Conservation (phyloP, 1,140 invertebrate species). For the Euwallacea fornicatus region DNA sequence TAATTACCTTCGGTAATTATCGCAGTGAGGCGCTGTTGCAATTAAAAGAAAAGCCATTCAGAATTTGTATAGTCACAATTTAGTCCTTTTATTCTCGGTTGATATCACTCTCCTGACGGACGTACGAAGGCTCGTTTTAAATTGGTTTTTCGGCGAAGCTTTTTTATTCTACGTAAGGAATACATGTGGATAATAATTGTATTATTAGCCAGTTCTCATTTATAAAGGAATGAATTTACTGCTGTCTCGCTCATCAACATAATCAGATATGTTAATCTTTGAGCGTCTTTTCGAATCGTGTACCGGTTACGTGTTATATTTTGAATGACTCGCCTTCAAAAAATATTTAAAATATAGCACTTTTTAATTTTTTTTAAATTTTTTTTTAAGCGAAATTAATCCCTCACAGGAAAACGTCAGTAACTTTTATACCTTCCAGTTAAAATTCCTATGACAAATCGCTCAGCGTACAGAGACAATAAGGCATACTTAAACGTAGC, state of each 20-base stretch:
- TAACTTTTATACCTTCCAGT: no score
- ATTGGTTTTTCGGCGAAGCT: conserved; percentile 5
- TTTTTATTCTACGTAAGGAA: conserved; percentile 7
- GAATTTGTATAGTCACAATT: conserved; percentile 27
- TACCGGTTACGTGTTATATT: neutral
- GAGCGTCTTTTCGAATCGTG: neutral
- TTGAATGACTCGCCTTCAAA: conserved; percentile 3
- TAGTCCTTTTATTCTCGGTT: conserved; percentile 12
- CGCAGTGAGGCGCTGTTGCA: conserved; percentile 23
- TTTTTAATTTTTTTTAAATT: conserved; percentile 4
- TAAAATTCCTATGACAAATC: no score
- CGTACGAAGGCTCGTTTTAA: conserved; percentile 20
- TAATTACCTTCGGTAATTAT: conserved; percentile 28
- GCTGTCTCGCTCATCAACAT: conserved; percentile 16
- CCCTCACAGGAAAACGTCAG: neutral
- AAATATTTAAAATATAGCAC: neutral
- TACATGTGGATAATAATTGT: conserved; percentile 18
- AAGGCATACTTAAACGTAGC: no score
- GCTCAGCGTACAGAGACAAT: no score
- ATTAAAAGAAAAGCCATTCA: conserved; percentile 28
- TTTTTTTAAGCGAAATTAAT: conserved; percentile 3
- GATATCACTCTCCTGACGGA: conserved; percentile 16
- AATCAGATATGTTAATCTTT: conserved; percentile 17
- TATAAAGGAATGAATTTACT: conserved; percentile 16
- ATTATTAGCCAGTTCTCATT: conserved; percentile 16